Base-by-base conservation (phyloP, 2,797 vertebrate genomes). In the Iguana delicatissima region DNA sequence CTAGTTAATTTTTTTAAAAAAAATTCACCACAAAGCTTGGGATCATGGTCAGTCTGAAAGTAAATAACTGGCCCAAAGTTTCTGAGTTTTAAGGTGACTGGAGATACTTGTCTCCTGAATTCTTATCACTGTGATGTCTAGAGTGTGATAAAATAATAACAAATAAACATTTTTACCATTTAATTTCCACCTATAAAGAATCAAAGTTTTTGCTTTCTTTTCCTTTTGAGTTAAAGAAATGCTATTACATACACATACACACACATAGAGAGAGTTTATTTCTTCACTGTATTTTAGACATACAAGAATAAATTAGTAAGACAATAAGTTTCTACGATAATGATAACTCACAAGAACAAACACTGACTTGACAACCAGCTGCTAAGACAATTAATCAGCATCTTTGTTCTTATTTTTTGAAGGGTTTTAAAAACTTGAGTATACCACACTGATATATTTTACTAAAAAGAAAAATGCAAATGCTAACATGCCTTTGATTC, bases 381-480 rank as follows among this genome's bases (percentile, higher is more conserved):
- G 74, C 73, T 74, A 93, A 81, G 90, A 89, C 76, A 92, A 92
- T 79, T 90, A 93, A 84, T 93, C 85, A 95, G 50, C 69, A 87
- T 80, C 16, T 89, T 91, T 38, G 12, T 80, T 92, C 32, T 89
- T 93, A 89, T 81, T 93, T 69, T 79, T 42, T 24, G 38, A 80
- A 32, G 4, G 4, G 86, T 89, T 76, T 93, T 93, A 18, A 93
- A 88, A 26, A 83, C 50, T 55, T 14, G 91, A 95, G 93, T 87
- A 92, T 89, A 92, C 85, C 42, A 79, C 59, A 84, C 89, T 88
- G 90, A 91, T 92, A 92, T 89, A 57, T 91, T 77, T 46, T 93
- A 92, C 88, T 87, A 89, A 72, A 35, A 93, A 92, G 89, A 92
- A 69, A 95, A 93, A 94, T 57, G 50, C 89, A 93, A 94, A 91